Percentiles rank a stretch among this genome's conserved stretches.
phyloP scores from a whole-genome alignment of 2,113 vertebrate genomes.

The Malurus melanocephalus region DNA sequence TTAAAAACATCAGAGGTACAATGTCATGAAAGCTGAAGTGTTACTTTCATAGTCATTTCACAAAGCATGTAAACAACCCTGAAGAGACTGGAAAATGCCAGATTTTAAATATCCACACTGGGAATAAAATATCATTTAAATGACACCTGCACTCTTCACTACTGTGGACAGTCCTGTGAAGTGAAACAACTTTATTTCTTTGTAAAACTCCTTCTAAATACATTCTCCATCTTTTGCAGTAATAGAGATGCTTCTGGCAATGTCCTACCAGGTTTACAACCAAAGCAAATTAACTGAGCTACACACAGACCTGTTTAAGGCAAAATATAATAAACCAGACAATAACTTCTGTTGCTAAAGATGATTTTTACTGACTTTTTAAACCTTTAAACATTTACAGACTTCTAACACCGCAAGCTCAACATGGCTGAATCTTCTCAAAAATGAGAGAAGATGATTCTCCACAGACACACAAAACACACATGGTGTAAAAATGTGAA shows the following conservation, averaged over 20 bases:
- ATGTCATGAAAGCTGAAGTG: neutral
- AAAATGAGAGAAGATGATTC: accelerated
- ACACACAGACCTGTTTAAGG: neutral
- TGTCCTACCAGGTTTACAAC: neutral
- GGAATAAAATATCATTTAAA: neutral
- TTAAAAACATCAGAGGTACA: neutral
- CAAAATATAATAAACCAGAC: neutral
- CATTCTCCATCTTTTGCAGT: neutral
- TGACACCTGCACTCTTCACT: neutral
- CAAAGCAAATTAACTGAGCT: neutral
- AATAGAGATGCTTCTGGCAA: neutral
- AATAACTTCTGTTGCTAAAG: neutral
- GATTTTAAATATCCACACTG: neutral
- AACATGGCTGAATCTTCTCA: neutral
- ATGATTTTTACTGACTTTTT: neutral
- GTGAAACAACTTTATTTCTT: neutral
- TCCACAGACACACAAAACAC: neutral
- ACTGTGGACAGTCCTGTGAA: neutral
- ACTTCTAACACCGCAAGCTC: neutral
- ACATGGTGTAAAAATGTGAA: accelerated
- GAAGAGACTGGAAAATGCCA: neutral
- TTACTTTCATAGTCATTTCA: neutral
- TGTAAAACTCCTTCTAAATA: neutral
- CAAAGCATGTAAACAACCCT: neutral
- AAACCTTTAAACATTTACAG: neutral